Base-by-base conservation (phyloP, 2,113 vertebrate species). In the Melanotaenia duboulayi region DNA sequence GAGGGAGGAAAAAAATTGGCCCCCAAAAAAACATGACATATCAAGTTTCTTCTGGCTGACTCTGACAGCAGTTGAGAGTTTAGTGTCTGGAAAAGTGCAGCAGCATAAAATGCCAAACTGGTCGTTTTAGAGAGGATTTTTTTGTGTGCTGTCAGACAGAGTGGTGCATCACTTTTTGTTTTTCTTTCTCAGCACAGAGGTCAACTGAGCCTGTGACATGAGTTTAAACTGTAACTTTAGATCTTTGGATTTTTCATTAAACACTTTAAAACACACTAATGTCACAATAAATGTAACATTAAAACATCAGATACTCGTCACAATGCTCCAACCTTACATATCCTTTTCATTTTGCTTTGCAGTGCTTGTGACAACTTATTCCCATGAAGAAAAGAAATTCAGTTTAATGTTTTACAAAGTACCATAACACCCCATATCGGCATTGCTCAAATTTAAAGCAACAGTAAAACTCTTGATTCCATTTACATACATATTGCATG, bases 11-110 rank as follows among this genome's bases (percentile, higher is more conserved):
- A 74, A 52, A 76, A 74, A 52, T 58, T 11, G 40, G 28, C 70
- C 74, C 80, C 51, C 51, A 22, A 62, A 73, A 28, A 35, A 63
- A 78, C 68, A 80, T 74, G 59, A 72, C 87, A 71, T 67, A 84
- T 82, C 80, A 76, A 69, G 86, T 89, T 85, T 87, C 84, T 74
- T 63, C 49, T 69, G 79, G 82, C 76, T 28, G 74, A 74, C 78
- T 62, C 68, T 76, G 77, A 79, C 60, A 57, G 83, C 79, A 78
- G 76, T 77, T 62, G 80, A 76, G 78, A 74, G 79, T 70, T 85
- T 55, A 85, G 79, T 73, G 84, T 79, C 81, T 87, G 82, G 80
- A 76, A 48, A 77, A 78, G 71, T 49, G 71, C 89, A 60, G 78
- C 69, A 42, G 73, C 57, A 69, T 63, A 57, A 81, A 72, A 73